Evolutionary conservation across 2,888 invertebrate genomes (phyloP).

Genomic region (Portevinia maculata): DNA sequence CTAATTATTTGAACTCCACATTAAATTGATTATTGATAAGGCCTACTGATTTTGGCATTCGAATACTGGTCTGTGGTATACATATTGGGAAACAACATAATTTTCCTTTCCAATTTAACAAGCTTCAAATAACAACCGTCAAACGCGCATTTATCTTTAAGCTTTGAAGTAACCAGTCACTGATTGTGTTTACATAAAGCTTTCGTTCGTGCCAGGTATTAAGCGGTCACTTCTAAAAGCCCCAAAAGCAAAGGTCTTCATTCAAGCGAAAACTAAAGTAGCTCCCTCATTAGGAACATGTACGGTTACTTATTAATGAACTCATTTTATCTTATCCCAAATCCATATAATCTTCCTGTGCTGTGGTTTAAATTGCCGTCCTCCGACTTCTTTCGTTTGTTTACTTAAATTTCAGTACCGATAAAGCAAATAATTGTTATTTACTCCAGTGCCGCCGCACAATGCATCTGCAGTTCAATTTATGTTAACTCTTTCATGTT

Average conservation of each 20-base stretch:
- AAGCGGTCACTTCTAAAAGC: neutral
- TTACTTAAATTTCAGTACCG: slow-evolving; percentile 45
- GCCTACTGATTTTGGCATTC: too few relatives aligned
- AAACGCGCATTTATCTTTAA: neutral
- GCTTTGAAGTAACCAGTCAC: neutral
- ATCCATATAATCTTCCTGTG: slow-evolving; percentile 4
- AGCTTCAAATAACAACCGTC: too few relatives aligned
- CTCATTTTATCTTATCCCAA: slow-evolving; percentile 12
- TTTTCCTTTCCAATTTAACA: too few relatives aligned
- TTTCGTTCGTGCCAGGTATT: neutral
- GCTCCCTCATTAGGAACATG: slow-evolving; percentile 5
- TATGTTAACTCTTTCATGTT: slow-evolving; percentile 41
- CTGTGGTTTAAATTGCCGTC: neutral
- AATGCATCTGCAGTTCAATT: slow-evolving; percentile 43
- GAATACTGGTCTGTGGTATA: too few relatives aligned
- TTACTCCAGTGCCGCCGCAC: slow-evolving; percentile 44
- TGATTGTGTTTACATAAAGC: neutral
- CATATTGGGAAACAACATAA: neutral
- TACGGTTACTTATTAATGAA: slow-evolving; percentile 26
- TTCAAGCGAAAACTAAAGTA: slow-evolving; percentile 4
- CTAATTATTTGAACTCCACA: too few relatives aligned
- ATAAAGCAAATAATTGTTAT: slow-evolving; percentile 71
- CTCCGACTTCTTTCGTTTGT: slow-evolving; percentile 9
- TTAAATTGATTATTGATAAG: too few relatives aligned
- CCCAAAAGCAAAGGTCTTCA: neutral